A percentile compares a stretch with the other conserved stretches of the same genome.
These are phyloP conservation scores for Ryuthela nishihirai DNA, from an alignment of 2,888 invertebrate genomes.

Conservation along the genomic window DNA sequence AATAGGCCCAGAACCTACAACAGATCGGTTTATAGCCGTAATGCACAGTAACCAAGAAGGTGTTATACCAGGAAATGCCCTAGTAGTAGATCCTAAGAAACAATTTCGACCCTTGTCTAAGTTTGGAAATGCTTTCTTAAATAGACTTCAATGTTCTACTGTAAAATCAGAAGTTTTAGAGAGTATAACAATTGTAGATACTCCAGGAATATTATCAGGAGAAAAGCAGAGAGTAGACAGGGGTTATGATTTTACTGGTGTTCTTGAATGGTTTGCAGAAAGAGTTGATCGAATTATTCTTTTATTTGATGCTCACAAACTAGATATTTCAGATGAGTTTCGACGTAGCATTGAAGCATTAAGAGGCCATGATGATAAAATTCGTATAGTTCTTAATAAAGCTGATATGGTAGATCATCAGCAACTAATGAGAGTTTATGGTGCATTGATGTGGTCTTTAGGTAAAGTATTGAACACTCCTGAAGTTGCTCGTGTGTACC, in stretches of 20 bases:
- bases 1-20: conserved; percentile 59
- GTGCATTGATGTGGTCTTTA: conserved; percentile 98
- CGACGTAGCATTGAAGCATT: conserved; percentile 57
- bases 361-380: conserved; percentile 60
- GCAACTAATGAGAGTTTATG: conserved; percentile 95
- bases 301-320: conserved; percentile 59
- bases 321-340: conserved; percentile 60
- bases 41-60: conserved; percentile 55
- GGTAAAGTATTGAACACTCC: conserved; percentile 98
- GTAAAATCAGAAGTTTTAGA: conserved; percentile 56
- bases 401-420: conserved; percentile 99
- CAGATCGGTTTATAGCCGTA: conserved; percentile 58
- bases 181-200: conserved; percentile 57
- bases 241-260: conserved; percentile 58
- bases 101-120: conserved; percentile 56
- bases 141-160: conserved; percentile 57
- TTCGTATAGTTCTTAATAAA: conserved; percentile 95
- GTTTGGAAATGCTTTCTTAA: conserved; percentile 59
- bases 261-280: conserved; percentile 60
- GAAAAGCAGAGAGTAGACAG: conserved; percentile 57
- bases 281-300: conserved; percentile 58
- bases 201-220: conserved; percentile 55
- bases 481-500: conserved; percentile 96
- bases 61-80: conserved; percentile 57
- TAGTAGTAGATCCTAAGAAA: conserved; percentile 57